Conservation (phyloP, 2,797 vertebrate species). For the Spheniscus humboldti region DNA sequence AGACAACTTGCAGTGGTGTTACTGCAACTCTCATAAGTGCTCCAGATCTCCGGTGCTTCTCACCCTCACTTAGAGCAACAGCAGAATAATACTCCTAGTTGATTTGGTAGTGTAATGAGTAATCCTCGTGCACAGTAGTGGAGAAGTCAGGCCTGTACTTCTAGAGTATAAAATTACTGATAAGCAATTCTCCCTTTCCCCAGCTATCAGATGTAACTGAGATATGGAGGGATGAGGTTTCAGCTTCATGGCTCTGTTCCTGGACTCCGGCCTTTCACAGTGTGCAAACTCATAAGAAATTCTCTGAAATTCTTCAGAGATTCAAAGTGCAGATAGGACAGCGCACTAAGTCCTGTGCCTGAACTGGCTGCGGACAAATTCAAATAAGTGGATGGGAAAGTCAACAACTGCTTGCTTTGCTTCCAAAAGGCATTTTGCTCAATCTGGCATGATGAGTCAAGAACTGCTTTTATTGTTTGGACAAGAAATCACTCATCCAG, state of each 20-base stretch:
- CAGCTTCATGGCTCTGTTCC: background rate
- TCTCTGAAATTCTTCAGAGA: constrained; percentile 26
- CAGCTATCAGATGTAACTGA: constrained; percentile 18
- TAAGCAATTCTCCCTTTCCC: constrained; percentile 7
- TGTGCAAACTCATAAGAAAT: background rate
- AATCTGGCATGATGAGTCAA: background rate
- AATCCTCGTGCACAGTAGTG: background rate
- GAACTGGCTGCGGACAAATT: background rate
- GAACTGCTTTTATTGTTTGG: background rate
- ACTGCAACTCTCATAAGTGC: background rate
- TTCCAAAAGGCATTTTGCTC: background rate
- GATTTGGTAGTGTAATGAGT: constrained; percentile 8
- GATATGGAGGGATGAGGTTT: constrained; percentile 16
- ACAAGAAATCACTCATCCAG: background rate
- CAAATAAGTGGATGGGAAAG: background rate
- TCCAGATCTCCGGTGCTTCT: background rate
- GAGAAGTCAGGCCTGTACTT: background rate
- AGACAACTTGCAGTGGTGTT: background rate
- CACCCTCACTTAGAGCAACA: background rate
- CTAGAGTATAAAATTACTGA: constrained; percentile 28
- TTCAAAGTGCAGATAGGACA: background rate
- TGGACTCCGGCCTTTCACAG: background rate
- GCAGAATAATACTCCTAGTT: background rate
- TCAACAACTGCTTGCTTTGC: background rate
- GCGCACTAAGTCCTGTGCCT: background rate